Evolutionary conservation across 2,888 invertebrate species (phyloP).

Genomic region (Chaetogeoica ovagalla): DNA sequence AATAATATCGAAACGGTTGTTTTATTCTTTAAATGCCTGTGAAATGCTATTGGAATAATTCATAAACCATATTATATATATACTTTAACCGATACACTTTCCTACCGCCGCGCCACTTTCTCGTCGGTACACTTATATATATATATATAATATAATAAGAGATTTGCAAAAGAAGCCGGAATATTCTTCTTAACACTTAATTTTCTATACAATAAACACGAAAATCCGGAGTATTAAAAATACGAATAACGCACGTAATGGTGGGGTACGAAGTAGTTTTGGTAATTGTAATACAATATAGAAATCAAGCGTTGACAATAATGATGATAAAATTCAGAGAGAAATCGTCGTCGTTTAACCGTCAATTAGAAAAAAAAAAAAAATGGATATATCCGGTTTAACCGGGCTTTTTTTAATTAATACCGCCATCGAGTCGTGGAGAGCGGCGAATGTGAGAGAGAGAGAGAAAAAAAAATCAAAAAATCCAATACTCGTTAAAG

Average conservation of each 20-base stretch:
- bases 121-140: not conserved
- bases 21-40: slow-evolving; percentile 41
- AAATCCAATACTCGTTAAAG: slow-evolving; percentile 17
- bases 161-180: not conserved
- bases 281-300: not conserved
- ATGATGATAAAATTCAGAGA: slow-evolving; percentile 46
- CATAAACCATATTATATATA: slow-evolving; percentile 1
- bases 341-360: slow-evolving; percentile 46
- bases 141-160: not conserved
- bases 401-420: slow-evolving; percentile 50
- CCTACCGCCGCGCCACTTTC: not conserved
- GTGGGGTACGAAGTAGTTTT: slow-evolving; percentile 11
- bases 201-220: too few relatives aligned
- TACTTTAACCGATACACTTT: not conserved
- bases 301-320: slow-evolving; percentile 42
- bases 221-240: too few relatives aligned
- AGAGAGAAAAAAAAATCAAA: slow-evolving; percentile 25
- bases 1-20: slow-evolving; percentile 1
- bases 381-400: slow-evolving; percentile 48
- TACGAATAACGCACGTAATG: not conserved
- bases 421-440: slow-evolving; percentile 25
- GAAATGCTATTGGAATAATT: slow-evolving; percentile 40
- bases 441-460: slow-evolving; percentile 20
- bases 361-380: slow-evolving; percentile 38
- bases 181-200: not conserved